Base-by-base conservation (phyloP, 2,888 invertebrate species). In the Lithophane leautieri region DNA sequence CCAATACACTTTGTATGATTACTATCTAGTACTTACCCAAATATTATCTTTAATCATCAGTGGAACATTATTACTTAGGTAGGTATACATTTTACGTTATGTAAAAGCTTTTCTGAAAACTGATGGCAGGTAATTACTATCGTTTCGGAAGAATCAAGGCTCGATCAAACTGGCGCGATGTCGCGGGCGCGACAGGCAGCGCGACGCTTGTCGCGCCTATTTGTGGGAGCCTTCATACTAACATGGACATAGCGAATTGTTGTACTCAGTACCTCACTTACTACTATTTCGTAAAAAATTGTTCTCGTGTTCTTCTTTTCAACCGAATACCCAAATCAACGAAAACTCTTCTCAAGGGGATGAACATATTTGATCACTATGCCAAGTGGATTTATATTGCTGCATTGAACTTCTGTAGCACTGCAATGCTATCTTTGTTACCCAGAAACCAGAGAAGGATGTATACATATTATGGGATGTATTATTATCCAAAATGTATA, bases 1-100 rank as follows among this genome's bases (percentile, higher is more conserved):
- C 25, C 54, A 60, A 52, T 40, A 78, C 70, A 73, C 47, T 77
- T 62, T 42, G 42, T 63, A 42, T 65, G 47, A 66, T 76, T 76
- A 54, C 6, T 40, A 47, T 47, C 25, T 40, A 22, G 8, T 40
- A 12, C 25, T 78, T 52, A 78, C 42, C 8, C 40, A 28, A 81
- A 60, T 34, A 47, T n/a, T 16, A 28, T 47, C 22, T 22, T 47
- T 42, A 16, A 76, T 61, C 47, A 76, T 50, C 25, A 42, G 16
- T 16, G 12, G n/a, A 56, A 34, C 52, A 54, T 54, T 47, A 54
- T 54, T 50, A 34, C n/a, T 54, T n/a, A 28, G 22, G 16, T n/a
- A 34, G 34, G 34, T 34, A 34, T 34, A 28, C 22, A 34, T 73
- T 44, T 73, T 73, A 72, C 14, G 19, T 44, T 65, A 47, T 40